phyloP scores from a whole-genome alignment of 1,140 invertebrate genomes.

The Nasonia longicornis region DNA sequence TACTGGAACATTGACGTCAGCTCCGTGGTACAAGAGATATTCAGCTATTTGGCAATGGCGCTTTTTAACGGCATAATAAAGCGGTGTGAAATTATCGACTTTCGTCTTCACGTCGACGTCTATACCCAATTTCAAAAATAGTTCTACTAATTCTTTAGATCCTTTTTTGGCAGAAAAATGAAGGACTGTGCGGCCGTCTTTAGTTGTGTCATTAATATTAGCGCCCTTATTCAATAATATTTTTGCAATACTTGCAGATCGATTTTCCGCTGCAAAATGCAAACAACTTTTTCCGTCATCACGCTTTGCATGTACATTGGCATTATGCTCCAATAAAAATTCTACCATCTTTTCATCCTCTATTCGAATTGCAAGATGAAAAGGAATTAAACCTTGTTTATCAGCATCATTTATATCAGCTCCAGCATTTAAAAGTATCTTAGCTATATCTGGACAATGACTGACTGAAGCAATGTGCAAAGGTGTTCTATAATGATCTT shows the following conservation, averaged over 20 bases:
- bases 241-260: conserved; percentile 28
- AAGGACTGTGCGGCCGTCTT: conserved; percentile 27
- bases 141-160: conserved; percentile 32
- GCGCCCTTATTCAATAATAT: conserved; percentile 33
- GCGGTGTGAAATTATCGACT: conserved; percentile 28
- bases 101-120: conserved; percentile 38
- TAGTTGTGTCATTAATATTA: conserved; percentile 33
- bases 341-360: conserved; percentile 42
- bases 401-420: conserved; percentile 37
- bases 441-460: conserved; percentile 27
- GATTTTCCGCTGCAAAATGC: conserved; percentile 41
- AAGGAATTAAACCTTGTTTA: conserved; percentile 29
- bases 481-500: conserved; percentile 37
- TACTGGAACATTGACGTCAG: conserved; percentile 31
- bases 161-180: conserved; percentile 40
- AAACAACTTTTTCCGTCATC: conserved; percentile 43
- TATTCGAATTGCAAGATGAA: conserved; percentile 36
- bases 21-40: conserved; percentile 38
- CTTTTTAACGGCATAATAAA: conserved; percentile 37
- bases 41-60: conserved; percentile 36
- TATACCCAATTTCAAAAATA: conserved; percentile 40
- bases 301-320: conserved; percentile 19
- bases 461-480: conserved; percentile 42
- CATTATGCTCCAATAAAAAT: conserved; percentile 34
- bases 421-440: conserved; percentile 37